A percentile compares a stretch with the other conserved stretches of the same genome.
Conservation (phyloP, 2,797 vertebrate species). For the Sebastes iracundus region DNA sequence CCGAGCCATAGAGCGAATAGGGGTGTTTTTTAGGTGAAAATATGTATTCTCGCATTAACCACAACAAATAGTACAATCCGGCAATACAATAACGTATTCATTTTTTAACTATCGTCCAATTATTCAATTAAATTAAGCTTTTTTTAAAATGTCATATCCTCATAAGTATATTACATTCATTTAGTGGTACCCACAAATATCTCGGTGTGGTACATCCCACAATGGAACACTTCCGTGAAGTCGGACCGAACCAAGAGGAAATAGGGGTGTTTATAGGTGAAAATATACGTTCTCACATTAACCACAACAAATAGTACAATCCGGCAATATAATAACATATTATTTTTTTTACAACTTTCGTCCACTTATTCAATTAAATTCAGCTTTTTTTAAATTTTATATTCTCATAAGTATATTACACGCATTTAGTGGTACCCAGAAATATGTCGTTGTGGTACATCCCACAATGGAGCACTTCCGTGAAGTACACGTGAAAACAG, state of each 20-base stretch:
- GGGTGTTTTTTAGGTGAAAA: not conserved
- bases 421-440: rapidly evolving
- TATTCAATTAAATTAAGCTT: not conserved
- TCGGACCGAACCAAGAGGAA: conserved; percentile 2
- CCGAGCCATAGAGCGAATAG: conserved; percentile 3
- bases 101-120: rapidly evolving
- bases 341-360: rapidly evolving
- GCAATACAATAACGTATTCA: rapidly evolving
- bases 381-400: not conserved
- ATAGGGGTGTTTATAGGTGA: not conserved
- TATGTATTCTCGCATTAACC: not conserved
- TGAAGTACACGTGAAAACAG: conserved; percentile 16
- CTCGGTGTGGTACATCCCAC: conserved; percentile 34
- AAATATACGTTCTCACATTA: not conserved
- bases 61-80: rapidly evolving
- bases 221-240: conserved; percentile 11
- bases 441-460: conserved; percentile 28
- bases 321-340: rapidly evolving
- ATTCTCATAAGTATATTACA: rapidly evolving
- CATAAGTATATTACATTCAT: rapidly evolving
- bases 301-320: rapidly evolving
- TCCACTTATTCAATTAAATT: rapidly evolving
- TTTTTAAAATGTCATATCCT: no score
- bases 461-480: conserved; percentile 25
- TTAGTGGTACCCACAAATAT: not conserved